Conservation (phyloP, 35 echinoderm and acorn worm genomes). For the Eucidaris tribuloides region DNA sequence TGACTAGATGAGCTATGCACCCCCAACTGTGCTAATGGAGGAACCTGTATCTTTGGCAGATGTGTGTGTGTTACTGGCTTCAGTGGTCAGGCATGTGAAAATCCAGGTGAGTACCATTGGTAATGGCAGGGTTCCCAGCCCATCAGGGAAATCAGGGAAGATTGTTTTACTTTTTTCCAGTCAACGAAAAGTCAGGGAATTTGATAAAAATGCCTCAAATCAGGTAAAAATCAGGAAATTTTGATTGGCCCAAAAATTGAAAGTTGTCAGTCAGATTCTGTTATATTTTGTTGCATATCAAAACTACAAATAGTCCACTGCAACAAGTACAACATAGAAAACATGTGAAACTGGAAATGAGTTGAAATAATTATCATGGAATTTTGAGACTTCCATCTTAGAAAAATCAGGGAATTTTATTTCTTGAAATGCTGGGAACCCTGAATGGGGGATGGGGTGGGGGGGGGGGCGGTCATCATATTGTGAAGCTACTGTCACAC, state of each 20-base stretch:
- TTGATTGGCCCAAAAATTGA: neutral
- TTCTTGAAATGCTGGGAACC: no score
- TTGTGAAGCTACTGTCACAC: no score
- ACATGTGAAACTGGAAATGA: no score
- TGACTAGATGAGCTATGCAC: neutral
- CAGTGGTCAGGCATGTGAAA: constrained; percentile 65
- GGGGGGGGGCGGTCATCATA: no score
- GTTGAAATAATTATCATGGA: no score
- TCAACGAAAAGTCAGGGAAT: neutral
- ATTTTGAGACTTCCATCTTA: no score
- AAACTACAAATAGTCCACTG: no score
- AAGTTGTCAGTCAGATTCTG: neutral
- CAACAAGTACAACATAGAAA: no score
- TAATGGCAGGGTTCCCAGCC: neutral
- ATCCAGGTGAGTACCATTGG: constrained; percentile 39
- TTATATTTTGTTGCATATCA: no score
- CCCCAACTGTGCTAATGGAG: constrained; percentile 76
- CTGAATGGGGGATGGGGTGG: no score
- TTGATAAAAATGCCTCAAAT: neutral
- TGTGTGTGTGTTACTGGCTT: constrained; percentile 69
- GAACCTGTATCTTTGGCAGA: constrained; percentile 46
- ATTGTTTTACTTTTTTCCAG: neutral
- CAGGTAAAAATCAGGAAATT: neutral
- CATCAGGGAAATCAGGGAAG: no score
- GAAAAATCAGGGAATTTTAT: no score